A percentile compares a stretch with the other conserved stretches of the same genome.
phyloP scores from a whole-genome alignment of 2,797 vertebrate genomes.

The Callimico goeldii region DNA sequence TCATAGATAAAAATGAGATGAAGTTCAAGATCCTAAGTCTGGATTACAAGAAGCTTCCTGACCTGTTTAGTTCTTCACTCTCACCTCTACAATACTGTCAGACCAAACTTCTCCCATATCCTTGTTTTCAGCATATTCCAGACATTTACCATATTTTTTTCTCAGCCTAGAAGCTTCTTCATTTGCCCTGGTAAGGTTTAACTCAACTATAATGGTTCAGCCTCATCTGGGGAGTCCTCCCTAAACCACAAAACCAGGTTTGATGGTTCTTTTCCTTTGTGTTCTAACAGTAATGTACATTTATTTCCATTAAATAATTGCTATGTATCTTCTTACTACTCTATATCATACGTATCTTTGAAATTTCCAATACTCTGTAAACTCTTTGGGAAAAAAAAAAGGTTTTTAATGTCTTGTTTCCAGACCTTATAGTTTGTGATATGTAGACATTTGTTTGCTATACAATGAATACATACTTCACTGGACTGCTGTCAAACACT shows the following conservation, averaged over 20 bases:
- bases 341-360: background rate
- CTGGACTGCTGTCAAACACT: background rate
- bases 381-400: background rate
- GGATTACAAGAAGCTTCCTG: background rate
- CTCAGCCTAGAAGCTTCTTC: background rate
- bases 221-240: background rate
- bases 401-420: background rate
- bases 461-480: background rate
- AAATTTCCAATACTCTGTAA: background rate
- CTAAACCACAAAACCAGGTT: background rate
- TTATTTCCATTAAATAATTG: background rate
- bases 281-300: background rate
- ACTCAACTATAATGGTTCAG: background rate
- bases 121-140: background rate
- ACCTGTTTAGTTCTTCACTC: rapidly evolving
- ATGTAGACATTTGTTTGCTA: background rate
- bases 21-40: background rate
- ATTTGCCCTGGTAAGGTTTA: background rate
- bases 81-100: background rate
- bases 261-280: background rate
- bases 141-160: background rate
- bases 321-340: background rate
- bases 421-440: background rate
- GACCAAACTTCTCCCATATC: background rate
- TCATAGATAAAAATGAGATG: background rate